Evolutionary conservation across 1,140 invertebrate species (phyloP).

Genomic region (Lethrus apterus): DNA sequence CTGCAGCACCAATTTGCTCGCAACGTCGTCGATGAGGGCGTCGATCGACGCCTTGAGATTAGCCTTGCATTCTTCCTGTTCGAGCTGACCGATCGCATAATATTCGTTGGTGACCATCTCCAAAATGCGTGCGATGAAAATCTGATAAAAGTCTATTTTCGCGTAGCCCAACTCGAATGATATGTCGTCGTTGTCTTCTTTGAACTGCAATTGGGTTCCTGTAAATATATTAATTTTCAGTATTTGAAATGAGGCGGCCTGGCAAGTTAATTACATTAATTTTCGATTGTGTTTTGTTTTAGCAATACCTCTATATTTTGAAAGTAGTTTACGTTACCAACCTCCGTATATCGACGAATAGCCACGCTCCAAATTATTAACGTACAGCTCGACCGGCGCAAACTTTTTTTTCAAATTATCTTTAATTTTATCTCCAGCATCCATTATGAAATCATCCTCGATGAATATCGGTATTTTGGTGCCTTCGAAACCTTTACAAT

Average conservation of each 20-base stretch:
- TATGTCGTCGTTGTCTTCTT: slow-evolving; percentile 36
- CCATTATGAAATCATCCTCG: slow-evolving; percentile 21
- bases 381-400: slow-evolving; percentile 20
- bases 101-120: slow-evolving; percentile 55
- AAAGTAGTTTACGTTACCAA: slow-evolving; percentile 29
- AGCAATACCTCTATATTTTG: no score
- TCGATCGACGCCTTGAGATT: slow-evolving; percentile 43
- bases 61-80: slow-evolving; percentile 44
- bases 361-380: slow-evolving; percentile 39
- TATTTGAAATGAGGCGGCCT: slow-evolving; percentile 31
- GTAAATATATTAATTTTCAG: no score
- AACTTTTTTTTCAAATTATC: slow-evolving; percentile 23
- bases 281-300: no score
- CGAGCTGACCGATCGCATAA: slow-evolving; percentile 49
- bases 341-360: slow-evolving; percentile 19
- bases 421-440: slow-evolving; percentile 12
- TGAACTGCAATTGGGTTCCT: slow-evolving; percentile 9
- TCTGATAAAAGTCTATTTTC: slow-evolving; percentile 53
- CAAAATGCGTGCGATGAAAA: slow-evolving; percentile 50
- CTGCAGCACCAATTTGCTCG: slow-evolving; percentile 42
- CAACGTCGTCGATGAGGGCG: slow-evolving; percentile 44
- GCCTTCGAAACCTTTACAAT: slow-evolving; percentile 16
- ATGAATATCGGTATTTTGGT: slow-evolving; percentile 23
- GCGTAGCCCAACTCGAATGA: slow-evolving; percentile 49
- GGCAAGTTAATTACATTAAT: slow-evolving; percentile 41